phyloP scores from a whole-genome alignment of 2,113 vertebrate genomes.

The Chaenocephalus aceratus region DNA sequence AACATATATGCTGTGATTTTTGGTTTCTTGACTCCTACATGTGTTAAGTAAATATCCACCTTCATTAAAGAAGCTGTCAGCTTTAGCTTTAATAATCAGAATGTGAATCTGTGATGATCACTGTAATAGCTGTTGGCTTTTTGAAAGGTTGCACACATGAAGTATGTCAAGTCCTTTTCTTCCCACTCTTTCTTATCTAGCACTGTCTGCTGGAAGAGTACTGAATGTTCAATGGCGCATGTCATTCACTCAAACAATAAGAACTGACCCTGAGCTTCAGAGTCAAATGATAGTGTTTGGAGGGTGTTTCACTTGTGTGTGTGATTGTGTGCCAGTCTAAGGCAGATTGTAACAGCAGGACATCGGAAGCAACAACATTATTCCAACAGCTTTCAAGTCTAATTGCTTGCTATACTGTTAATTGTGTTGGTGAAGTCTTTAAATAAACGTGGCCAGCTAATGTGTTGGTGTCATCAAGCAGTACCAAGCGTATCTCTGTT shows the following conservation, averaged over 20 bases:
- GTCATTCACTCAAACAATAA: slow-evolving; percentile 27
- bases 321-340: neutral
- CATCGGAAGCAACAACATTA: neutral
- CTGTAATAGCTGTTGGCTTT: slow-evolving; percentile 28
- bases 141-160: slow-evolving; percentile 13
- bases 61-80: slow-evolving; percentile 56
- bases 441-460: slow-evolving; percentile 10
- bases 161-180: slow-evolving; percentile 29
- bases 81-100: slow-evolving; percentile 45
- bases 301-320: neutral
- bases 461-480: neutral
- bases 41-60: slow-evolving; percentile 52
- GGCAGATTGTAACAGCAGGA: slow-evolving; percentile 18
- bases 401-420: neutral
- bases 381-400: neutral
- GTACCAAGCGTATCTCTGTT: neutral
- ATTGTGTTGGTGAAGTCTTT: neutral
- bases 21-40: slow-evolving; percentile 28
- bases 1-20: slow-evolving; percentile 56
- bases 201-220: slow-evolving; percentile 1
- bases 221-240: slow-evolving; percentile 20
- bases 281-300: neutral
- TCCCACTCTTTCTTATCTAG: neutral
- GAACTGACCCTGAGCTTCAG: slow-evolving; percentile 22
- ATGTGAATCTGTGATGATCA: slow-evolving; percentile 44